Percentiles rank a stretch among this genome's conserved stretches.
phyloP scores from a whole-genome alignment of 2,113 vertebrate species.

The Nerophis ophidion region DNA sequence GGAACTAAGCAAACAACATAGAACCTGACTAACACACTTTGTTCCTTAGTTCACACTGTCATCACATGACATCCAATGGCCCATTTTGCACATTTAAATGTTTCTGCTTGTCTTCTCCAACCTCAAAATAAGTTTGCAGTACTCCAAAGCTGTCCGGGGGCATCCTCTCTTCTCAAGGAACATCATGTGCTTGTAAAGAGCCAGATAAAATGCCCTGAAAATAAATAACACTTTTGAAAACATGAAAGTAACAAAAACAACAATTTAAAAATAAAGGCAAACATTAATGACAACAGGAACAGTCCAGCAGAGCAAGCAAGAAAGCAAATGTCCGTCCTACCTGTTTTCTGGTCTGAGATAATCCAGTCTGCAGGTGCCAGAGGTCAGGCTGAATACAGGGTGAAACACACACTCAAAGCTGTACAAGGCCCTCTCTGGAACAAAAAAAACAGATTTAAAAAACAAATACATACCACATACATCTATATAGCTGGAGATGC shows the following conservation, averaged over 20 bases:
- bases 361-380: slow-evolving; percentile 83
- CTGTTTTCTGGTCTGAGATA: slow-evolving; percentile 92
- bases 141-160: slow-evolving; percentile 90
- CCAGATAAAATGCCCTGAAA: slow-evolving; percentile 88
- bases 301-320: background rate
- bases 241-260: no score
- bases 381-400: slow-evolving; percentile 91
- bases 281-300: background rate
- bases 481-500: no score
- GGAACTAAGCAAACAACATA: background rate
- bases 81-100: background rate
- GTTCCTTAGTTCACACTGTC: background rate
- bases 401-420: slow-evolving; percentile 94
- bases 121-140: slow-evolving; percentile 95
- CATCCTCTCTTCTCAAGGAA: slow-evolving; percentile 95
- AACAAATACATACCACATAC: no score
- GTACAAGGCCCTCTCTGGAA: slow-evolving; percentile 86
- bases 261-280: background rate
- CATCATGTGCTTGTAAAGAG: slow-evolving; percentile 93
- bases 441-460: background rate
- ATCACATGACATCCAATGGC: background rate
- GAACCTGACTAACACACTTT: background rate
- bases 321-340: slow-evolving; percentile 53
- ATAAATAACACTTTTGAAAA: slow-evolving; percentile 3
- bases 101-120: slow-evolving; percentile 35